A percentile compares a stretch with the other conserved stretches of the same genome.
phyloP scores from a whole-genome alignment of 1,140 invertebrate genomes.

The Sesamia nonagrioides region DNA sequence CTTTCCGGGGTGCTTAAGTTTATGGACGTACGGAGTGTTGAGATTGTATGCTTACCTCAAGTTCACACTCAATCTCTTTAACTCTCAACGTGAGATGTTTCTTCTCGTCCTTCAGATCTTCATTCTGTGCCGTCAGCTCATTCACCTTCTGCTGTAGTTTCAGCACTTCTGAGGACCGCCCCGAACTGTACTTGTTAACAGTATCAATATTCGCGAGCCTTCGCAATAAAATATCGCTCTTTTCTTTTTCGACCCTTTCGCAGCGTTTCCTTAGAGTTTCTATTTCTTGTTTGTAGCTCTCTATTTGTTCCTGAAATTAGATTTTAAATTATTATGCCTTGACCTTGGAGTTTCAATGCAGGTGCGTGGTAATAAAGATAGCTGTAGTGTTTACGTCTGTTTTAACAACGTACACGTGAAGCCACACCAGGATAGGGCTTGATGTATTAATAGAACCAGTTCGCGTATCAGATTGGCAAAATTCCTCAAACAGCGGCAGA shows the following conservation, averaged over 20 bases:
- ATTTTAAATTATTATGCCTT: not conserved
- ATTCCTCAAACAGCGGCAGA: not conserved
- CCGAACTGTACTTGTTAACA: conserved; percentile 90
- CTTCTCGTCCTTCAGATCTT: conserved; percentile 94
- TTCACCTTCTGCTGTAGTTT: conserved; percentile 94
- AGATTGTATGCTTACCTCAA: conserved; percentile 81
- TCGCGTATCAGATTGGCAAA: not conserved
- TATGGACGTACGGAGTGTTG: not conserved
- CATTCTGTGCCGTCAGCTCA: conserved; percentile 92
- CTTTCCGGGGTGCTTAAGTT: not conserved
- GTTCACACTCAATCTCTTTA: conserved; percentile 91
- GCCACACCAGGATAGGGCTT: not conserved
- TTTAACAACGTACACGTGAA: conserved; percentile 5
- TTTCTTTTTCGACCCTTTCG: conserved; percentile 94
- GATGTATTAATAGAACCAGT: conserved; percentile 4
- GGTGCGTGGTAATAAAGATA: conserved; percentile 11
- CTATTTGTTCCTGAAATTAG: conserved; percentile 89
- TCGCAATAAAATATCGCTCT: conserved; percentile 94
- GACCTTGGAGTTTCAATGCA: not conserved
- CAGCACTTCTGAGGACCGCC: conserved; percentile 89
- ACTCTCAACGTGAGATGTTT: conserved; percentile 91
- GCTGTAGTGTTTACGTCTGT: conserved; percentile 19
- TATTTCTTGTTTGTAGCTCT: conserved; percentile 91
- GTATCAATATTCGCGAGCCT: conserved; percentile 92
- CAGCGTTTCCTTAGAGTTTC: conserved; percentile 91